Base-by-base conservation (phyloP, 2,888 invertebrate species). In the Lithosia quadra region DNA sequence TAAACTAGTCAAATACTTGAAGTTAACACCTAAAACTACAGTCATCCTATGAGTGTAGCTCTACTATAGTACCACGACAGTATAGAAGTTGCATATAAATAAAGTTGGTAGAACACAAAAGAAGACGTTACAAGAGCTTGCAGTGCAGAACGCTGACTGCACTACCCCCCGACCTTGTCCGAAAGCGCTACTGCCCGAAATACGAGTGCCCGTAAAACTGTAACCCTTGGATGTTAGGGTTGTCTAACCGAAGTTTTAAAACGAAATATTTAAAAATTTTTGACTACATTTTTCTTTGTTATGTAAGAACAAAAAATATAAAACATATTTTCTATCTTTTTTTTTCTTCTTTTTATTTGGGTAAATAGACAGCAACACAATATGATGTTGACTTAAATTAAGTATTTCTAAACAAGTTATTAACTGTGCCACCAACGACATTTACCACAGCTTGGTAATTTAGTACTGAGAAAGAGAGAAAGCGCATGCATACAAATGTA, bases 101-200 rank as follows among this genome's bases (percentile, higher is more conserved):
- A 72, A 68, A 73, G 67, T 67, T 72, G 72, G 75, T 77, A 74
- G 70, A 69, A 67, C 72, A 77, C 72, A 75, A 71, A 71, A 67
- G 66, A 70, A 68, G 63, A 24, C 18, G 21, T 59, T 68, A 59
- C 28, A 36, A 34, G 22, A 55, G 36, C 55, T 22, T 24, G 43
- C 43, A 61, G 62, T 65, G 65, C 67, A 76, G 61, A 68, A 68
- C 64, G 67, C 65, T 39, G 70, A 65, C 36, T 58, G 58, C 62
- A 28, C 28, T 28, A 62, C 55, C 57, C 76, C 77, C 73, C 87
- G 91, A 90, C 92, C 91, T 92, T 92, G 91, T 86, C 87, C 91
- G 87, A 84, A 73, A 81, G 86, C 85, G 76, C 91, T 78, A 90
- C 84, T 92, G 90, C 90, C 91, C 91, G 91, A 91, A 91, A 89